Base-by-base conservation (phyloP, 2,888 invertebrate species). In the Xestobium rufovillosum region DNA sequence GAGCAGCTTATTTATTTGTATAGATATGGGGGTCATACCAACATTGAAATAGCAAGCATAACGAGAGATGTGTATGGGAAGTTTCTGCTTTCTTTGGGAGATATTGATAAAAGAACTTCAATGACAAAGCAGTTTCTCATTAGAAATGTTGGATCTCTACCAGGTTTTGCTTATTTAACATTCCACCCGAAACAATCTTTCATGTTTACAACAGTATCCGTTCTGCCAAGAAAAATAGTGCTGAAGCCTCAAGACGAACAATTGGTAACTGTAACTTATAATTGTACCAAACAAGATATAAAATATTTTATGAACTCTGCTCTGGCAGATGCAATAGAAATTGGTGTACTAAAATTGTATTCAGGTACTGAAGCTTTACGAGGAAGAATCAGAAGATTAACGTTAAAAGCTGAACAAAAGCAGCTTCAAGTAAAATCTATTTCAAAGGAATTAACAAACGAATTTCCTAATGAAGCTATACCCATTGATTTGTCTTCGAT, bases 11-110 rank as follows among this genome's bases (percentile, higher is more conserved):
- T 72, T 50, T 55, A 63, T 52, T 56, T 79, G 4, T 75, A 66
- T 49, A 78, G 74, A 2, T 77, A 75, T 47, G 78, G 78, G 2
- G 78, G 78, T 1, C 66, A 66, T 45, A 66, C 69, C 1, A 68
- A 63, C 44, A 55, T 76, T 1, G 66, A 71, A 33, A 61, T 72
- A 9, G 63, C 65, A 12, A 68, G 70, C 39, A 60, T 73, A 9
- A 63, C 67, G 1, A 71, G 71, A 50, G 77, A 76, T 31, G 71
- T 71, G 0, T 66, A 70, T 2, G 75, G 75, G 3, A 68, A 69
- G 40, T 66, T 71, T 43, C 76, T 75, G 65, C 50, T 78, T 1
- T 70, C 73, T 1, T 60, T 78, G 27, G 78, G 78, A 4, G 68
- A 68, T 44, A 52, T 76, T 1, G 67, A 67, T 38, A 66, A 70